These are phyloP conservation scores for Kryptolebias ocellatus DNA, from an alignment of 2,797 vertebrate species.

Conservation along the genomic window DNA sequence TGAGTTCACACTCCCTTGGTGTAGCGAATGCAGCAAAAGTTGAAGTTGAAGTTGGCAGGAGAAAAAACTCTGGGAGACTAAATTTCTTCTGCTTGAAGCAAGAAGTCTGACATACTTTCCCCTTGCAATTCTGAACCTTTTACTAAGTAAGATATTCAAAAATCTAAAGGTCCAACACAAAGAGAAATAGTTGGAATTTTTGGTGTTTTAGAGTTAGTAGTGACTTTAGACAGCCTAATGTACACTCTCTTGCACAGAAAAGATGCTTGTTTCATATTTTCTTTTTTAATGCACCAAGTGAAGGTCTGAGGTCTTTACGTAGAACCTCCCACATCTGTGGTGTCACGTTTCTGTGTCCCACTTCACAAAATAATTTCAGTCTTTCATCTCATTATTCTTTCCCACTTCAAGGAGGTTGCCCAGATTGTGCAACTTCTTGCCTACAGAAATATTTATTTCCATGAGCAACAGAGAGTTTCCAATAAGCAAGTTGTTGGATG, in stretches of 20 bases:
- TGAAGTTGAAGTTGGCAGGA: not conserved
- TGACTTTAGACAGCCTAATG: not conserved
- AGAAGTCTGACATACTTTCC: not conserved
- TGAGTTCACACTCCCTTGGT: not conserved
- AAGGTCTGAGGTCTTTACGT: not conserved
- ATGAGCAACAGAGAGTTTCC: not conserved
- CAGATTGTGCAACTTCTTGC: not conserved
- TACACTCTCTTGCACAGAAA: not conserved
- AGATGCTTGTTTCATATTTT: not conserved
- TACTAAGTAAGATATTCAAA: not conserved
- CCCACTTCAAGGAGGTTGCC: not conserved
- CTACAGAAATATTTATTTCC: not conserved
- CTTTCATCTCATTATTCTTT: not conserved
- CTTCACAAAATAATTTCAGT: not conserved
- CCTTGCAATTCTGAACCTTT: not conserved
- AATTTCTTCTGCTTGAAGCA: not conserved
- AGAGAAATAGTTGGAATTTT: not conserved
- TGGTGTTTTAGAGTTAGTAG: not conserved
- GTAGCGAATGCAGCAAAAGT: not conserved
- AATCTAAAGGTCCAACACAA: not conserved
- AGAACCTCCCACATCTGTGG: not conserved
- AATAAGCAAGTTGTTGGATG: not conserved
- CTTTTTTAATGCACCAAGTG: not conserved
- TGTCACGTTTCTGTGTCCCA: not conserved
- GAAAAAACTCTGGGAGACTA: not conserved